These are phyloP conservation scores for Microcebus tavaratra DNA, from an alignment of 2,113 vertebrate genomes.

Conservation along the genomic window DNA sequence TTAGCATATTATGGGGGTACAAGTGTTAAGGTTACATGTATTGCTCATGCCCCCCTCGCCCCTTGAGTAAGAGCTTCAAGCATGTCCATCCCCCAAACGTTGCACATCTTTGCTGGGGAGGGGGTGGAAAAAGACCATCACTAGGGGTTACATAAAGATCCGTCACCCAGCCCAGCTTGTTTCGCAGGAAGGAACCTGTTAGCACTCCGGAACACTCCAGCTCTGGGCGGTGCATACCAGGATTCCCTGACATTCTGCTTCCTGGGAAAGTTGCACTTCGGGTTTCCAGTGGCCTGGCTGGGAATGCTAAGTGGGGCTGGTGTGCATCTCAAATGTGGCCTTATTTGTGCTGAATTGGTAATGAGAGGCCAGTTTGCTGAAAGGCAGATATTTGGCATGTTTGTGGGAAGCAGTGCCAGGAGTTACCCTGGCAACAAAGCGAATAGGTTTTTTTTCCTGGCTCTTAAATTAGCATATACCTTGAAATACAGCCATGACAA, in stretches of 20 bases:
- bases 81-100: no score
- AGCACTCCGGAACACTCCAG: conserved; percentile 57
- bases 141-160: background rate
- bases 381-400: background rate
- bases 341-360: background rate
- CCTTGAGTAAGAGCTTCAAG: no score
- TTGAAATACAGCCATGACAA: background rate
- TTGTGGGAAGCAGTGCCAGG: background rate
- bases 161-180: conserved; percentile 25
- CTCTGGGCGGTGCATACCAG: conserved; percentile 44
- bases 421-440: conserved; percentile 28
- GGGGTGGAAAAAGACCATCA: conserved; percentile 39
- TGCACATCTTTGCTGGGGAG: no score
- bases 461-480: background rate
- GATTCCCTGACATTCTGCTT: background rate
- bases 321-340: background rate
- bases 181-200: conserved; percentile 42
- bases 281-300: background rate
- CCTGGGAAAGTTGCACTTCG: background rate
- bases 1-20: no score
- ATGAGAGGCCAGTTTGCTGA: conserved; percentile 13
- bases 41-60: no score
- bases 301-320: background rate
- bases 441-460: background rate
- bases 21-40: no score